Evolutionary conservation across 2,113 vertebrate species (phyloP), one percentile per base, ranked within the genome.

Genomic region (Anthoscopus minutus): DNA sequence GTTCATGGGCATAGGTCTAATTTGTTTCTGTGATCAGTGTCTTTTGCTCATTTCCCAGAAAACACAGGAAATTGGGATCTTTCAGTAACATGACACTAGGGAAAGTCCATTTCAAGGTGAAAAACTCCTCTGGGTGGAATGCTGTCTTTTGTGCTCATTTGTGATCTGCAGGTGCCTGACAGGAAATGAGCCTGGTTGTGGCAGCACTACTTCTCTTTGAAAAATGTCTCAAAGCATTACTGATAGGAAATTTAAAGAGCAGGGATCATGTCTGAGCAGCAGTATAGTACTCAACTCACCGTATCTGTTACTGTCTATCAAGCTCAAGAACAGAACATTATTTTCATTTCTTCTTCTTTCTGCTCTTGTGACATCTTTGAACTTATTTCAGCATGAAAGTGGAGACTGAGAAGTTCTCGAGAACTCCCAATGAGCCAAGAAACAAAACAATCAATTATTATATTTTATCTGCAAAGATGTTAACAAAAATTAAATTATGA

Each of bases 161-260:
- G 42, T 76, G 73, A 92, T 86, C 77, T 91, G 37, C 78, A 93
- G 89, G 89, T 96, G 64, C 82, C 83, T 93, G 88, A 96, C 92
- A 93, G 65, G 70, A 93, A 96, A 94, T 62, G 60, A 92, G 31
- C 51, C 57, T 33, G 54, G 61, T 64, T 94, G 71, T 92, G 88
- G 77, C 90, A 96, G 93, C 58, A 77, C 47, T 50, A 37, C 11
- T 94, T 83, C 66, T 80, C 42, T 94, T 94, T 72, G 67, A 94
- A 92, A 92, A 71, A 76, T 90, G 95, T 94, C 81, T 90, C 48
- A 83, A 81, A 70, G 35, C 1, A 4, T 93, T 95, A 93, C 51
- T 88, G 58, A 47, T 17, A 21, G 66, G 93, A 87, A 79, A 58
- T 62, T 73, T 48, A 28, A 90, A 96, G 95, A 82, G 51, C 16